Percentiles rank a stretch among this genome's conserved stretches.
Conservation (phyloP, 92 coral and sea anemone species). For the Nematostella vectensis region DNA sequence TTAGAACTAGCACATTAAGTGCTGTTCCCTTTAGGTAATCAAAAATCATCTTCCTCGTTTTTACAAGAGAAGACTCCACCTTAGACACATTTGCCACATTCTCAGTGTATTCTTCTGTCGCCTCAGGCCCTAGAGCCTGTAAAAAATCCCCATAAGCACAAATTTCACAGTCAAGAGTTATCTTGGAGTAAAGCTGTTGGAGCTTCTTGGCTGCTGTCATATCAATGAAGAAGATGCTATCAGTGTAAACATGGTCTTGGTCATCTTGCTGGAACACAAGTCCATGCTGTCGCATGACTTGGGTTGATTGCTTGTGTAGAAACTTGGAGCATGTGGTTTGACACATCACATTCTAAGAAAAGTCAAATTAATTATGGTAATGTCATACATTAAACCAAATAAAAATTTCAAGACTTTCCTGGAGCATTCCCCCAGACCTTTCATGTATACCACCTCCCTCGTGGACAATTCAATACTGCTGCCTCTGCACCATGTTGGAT, state of each 20-base stretch:
- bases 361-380: too few relatives aligned
- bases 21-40: constrained; percentile 79
- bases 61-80: constrained; percentile 62
- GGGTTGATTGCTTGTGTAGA: constrained; percentile 83
- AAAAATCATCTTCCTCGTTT: constrained; percentile 69
- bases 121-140: constrained; percentile 84
- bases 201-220: constrained; percentile 45
- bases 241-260: constrained; percentile 82
- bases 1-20: constrained; percentile 75
- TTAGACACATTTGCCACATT: constrained; percentile 89
- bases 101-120: constrained; percentile 60
- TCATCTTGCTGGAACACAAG: constrained; percentile 42
- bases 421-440: too few relatives aligned
- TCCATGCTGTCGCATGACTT: constrained; percentile 63
- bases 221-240: constrained; percentile 61
- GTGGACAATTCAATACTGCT: too few relatives aligned
- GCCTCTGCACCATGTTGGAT: too few relatives aligned
- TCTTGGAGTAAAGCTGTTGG: constrained; percentile 25
- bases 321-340: constrained; percentile 70
- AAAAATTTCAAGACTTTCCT: too few relatives aligned
- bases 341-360: constrained; percentile 28
- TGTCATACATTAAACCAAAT: too few relatives aligned
- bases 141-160: constrained; percentile 94
- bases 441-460: too few relatives aligned
- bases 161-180: constrained; percentile 84